phyloP scores from a whole-genome alignment of 2,888 invertebrate genomes.

The Gastrophysa polygoni region DNA sequence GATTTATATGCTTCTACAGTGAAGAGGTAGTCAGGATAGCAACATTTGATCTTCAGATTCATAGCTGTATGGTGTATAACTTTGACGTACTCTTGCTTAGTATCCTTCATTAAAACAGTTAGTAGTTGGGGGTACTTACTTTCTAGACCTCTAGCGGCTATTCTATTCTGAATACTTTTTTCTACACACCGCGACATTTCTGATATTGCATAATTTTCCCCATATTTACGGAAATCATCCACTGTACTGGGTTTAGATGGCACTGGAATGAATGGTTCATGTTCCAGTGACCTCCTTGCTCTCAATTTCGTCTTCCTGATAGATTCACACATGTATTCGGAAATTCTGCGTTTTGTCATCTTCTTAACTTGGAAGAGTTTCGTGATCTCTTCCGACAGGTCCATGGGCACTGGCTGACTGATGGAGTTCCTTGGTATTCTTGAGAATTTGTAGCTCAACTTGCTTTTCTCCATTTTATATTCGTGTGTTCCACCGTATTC shows the following conservation, averaged over 20 bases:
- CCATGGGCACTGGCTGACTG: slow-evolving; percentile 26
- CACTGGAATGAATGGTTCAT: neutral
- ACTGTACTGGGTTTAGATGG: slow-evolving; percentile 19
- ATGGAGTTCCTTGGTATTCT: slow-evolving; percentile 16
- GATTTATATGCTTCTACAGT: slow-evolving; percentile 65
- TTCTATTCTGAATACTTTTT: slow-evolving; percentile 64
- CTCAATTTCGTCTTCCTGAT: slow-evolving; percentile 32
- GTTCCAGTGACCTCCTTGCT: neutral
- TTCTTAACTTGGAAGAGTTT: slow-evolving; percentile 26
- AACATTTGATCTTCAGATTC: slow-evolving; percentile 38
- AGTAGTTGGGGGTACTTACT: slow-evolving; percentile 62
- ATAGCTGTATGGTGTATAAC: slow-evolving; percentile 55
- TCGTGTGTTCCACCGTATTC: neutral
- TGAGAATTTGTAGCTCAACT: slow-evolving; percentile 17
- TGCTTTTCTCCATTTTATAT: slow-evolving; percentile 19
- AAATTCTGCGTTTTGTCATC: slow-evolving; percentile 29
- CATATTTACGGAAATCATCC: slow-evolving; percentile 31
- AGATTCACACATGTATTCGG: slow-evolving; percentile 36
- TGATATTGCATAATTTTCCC: slow-evolving; percentile 26
- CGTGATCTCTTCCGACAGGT: slow-evolving; percentile 33
- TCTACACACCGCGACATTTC: slow-evolving; percentile 61
- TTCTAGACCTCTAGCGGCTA: slow-evolving; percentile 63
- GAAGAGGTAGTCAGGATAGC: slow-evolving; percentile 65
- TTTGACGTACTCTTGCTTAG: slow-evolving; percentile 64
- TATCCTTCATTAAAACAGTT: slow-evolving; percentile 62